A percentile compares a stretch with the other conserved stretches of the same genome.
Evolutionary conservation across 2,888 invertebrate species (phyloP).

Genomic region (Lepidocyrtoides sp.): DNA sequence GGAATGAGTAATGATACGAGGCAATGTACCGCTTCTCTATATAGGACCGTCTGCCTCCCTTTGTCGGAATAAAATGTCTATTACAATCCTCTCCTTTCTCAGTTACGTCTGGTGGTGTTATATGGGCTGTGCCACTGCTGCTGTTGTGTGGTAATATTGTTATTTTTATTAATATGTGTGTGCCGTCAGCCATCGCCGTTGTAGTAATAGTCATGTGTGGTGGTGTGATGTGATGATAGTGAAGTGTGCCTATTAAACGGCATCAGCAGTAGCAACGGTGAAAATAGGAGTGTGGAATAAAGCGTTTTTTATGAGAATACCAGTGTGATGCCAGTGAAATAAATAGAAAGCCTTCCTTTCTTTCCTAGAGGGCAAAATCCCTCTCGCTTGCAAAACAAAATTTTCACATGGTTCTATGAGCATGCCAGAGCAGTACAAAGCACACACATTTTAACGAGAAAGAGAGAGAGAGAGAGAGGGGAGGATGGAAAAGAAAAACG

Average conservation of each 20-base stretch:
- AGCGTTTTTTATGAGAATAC: neutral
- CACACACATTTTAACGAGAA: neutral
- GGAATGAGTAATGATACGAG: neutral
- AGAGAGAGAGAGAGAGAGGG: neutral
- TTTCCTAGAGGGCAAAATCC: neutral
- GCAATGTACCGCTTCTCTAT: neutral
- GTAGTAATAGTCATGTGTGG: neutral
- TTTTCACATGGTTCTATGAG: conserved; percentile 18
- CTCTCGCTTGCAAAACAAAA: neutral
- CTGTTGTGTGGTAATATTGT: neutral
- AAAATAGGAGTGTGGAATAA: neutral
- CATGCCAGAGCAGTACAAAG: too few species aligned
- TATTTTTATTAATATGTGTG: neutral
- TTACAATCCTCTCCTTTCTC: neutral
- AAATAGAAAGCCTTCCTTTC: neutral
- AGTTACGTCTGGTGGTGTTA: neutral
- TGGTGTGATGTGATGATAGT: neutral
- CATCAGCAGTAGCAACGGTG: neutral
- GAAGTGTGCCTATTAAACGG: neutral
- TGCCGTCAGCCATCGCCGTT: neutral
- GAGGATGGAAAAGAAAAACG: neutral
- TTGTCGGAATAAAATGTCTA: neutral
- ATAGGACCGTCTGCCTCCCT: neutral
- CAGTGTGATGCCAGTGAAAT: neutral
- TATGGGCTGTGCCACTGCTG: neutral